Conservation (phyloP, 1,140 invertebrate genomes). For the Bombus sylvicola region DNA sequence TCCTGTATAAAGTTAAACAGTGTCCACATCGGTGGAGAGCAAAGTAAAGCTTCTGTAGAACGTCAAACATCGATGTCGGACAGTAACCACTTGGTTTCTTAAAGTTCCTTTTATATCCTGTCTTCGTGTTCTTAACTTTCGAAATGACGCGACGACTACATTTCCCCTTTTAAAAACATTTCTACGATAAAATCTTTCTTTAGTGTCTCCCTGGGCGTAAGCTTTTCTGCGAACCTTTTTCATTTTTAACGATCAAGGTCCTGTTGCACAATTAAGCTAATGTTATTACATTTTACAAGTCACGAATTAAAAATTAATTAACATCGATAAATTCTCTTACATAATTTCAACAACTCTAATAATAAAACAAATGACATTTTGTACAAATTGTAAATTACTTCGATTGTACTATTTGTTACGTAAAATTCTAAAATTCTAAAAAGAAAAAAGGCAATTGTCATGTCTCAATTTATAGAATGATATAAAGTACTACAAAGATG, state of each 20-base stretch:
- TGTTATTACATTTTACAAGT: neutral
- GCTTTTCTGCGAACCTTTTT: neutral
- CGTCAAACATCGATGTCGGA: slow-evolving; percentile 2
- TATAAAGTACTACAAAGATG: neutral
- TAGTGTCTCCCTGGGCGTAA: neutral
- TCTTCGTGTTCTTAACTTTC: neutral
- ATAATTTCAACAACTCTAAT: too few species aligned
- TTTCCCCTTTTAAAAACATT: neutral
- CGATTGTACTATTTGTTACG: too few species aligned
- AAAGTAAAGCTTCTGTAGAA: neutral
- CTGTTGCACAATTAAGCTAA: neutral
- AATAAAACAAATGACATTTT: too few species aligned
- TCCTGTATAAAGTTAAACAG: slow-evolving; percentile 15
- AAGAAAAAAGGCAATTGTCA: too few species aligned
- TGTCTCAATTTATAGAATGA: neutral
- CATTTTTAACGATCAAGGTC: neutral
- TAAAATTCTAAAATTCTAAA: neutral
- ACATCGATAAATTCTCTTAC: neutral
- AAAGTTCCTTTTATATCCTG: neutral
- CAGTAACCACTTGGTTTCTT: neutral
- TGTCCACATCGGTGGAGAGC: slow-evolving; percentile 24
- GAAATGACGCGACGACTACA: neutral
- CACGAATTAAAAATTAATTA: neutral
- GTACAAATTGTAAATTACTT: too few species aligned
- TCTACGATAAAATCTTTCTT: neutral